These are phyloP conservation scores for Acanthurus lineatus DNA, from an alignment of 2,797 vertebrate genomes.

Conservation along the genomic window DNA sequence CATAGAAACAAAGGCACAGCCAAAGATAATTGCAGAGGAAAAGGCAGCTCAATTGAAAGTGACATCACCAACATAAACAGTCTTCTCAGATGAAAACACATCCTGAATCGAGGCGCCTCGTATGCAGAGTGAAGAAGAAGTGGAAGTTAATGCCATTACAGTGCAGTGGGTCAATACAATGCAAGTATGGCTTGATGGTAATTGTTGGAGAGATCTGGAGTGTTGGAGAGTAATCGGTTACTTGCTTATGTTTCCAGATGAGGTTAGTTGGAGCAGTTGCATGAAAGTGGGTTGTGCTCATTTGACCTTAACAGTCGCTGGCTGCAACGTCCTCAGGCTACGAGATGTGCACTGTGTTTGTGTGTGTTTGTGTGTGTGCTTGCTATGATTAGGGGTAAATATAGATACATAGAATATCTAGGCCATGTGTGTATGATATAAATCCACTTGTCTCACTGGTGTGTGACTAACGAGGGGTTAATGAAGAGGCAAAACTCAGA, in stretches of 20 bases:
- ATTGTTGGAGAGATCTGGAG: slow-evolving; percentile 47
- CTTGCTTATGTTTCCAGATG: slow-evolving; percentile 34
- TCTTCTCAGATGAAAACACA: slow-evolving; percentile 58
- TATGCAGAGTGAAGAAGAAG: slow-evolving; percentile 35
- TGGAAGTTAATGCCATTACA: slow-evolving; percentile 46
- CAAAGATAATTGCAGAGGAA: slow-evolving; percentile 67
- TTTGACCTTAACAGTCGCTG: slow-evolving; percentile 57
- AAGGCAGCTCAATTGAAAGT: slow-evolving; percentile 60
- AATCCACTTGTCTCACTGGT: slow-evolving; percentile 26
- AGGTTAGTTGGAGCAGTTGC: slow-evolving; percentile 32
- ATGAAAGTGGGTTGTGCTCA: slow-evolving; percentile 27
- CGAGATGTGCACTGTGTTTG: background rate
- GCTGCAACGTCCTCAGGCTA: slow-evolving; percentile 47
- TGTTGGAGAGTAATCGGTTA: slow-evolving; percentile 46
- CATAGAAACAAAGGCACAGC: slow-evolving; percentile 70
- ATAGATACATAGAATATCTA: slow-evolving; percentile 19
- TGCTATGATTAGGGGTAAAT: slow-evolving; percentile 46
- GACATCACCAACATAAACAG: slow-evolving; percentile 72
- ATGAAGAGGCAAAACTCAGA: slow-evolving; percentile 20
- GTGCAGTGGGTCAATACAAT: slow-evolving; percentile 43
- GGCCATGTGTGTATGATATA: slow-evolving; percentile 23
- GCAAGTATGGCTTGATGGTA: slow-evolving; percentile 28
- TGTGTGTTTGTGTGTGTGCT: slow-evolving; percentile 6
- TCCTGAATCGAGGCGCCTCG: slow-evolving; percentile 42
- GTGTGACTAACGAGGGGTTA: background rate